phyloP scores from a whole-genome alignment of 1,140 invertebrate genomes.

The Matsumurasca onukii region DNA sequence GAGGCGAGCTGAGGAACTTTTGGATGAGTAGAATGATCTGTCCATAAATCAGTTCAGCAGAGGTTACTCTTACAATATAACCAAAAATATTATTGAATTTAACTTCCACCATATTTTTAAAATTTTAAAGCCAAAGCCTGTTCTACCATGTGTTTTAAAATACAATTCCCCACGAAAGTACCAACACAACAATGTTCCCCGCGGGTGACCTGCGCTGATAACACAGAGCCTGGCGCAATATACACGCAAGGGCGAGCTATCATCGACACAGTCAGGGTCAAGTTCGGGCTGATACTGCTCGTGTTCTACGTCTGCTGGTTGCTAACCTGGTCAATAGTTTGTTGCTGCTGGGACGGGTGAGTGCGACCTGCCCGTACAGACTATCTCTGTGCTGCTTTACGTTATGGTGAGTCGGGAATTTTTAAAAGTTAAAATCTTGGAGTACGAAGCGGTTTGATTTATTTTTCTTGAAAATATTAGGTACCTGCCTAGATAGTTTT shows the following conservation, averaged over 20 bases:
- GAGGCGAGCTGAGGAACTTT: no score
- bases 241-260: conserved; percentile 66
- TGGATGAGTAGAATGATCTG: no score
- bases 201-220: conserved; percentile 35
- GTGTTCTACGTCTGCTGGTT: conserved; percentile 81
- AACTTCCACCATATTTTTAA: no score
- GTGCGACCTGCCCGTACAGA: conserved; percentile 65
- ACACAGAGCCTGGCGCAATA: conserved; percentile 49
- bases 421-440: no score
- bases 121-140: no score
- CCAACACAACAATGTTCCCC: no score
- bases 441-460: no score
- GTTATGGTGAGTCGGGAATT: conserved; percentile 78
- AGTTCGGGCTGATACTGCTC: conserved; percentile 73
- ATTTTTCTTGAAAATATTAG: no score
- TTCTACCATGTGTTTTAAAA: no score
- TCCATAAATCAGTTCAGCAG: no score
- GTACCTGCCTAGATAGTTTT: no score
- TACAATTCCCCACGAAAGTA: no score
- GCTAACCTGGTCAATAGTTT: conserved; percentile 74
- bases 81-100: not conserved
- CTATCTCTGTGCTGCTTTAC: conserved; percentile 74
- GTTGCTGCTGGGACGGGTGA: conserved; percentile 73
- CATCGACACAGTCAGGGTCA: conserved; percentile 65
- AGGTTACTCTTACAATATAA: not conserved